Base-by-base conservation (phyloP, 1,140 invertebrate species). In the Helicoverpa zea region DNA sequence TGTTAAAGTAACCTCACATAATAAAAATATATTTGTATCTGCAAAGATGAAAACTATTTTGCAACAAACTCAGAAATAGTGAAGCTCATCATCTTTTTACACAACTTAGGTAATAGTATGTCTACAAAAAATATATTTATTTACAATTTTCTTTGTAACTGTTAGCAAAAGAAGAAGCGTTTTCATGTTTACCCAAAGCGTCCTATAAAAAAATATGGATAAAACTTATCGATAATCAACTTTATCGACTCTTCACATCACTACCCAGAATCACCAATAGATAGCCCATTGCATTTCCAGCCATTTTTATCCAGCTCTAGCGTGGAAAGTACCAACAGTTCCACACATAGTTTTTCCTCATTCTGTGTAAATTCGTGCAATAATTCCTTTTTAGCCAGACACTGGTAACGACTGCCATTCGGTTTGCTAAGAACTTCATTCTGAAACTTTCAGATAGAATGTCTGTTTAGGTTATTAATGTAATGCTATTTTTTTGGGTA, bases 361-460 rank as follows among this genome's bases (percentile, higher is more conserved):
- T 76, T 76, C 49, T 11, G 10, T 29, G 35, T 76, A 64, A 49
- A 76, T 52, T 76, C 74, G 12, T n/a, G 59, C 74, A 30, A 76
- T 76, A 49, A 76, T 64, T 76, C 74, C 58, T 64, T 64, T 76
- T 76, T 76, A 76, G 47, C 59, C 23, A 76, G 74, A 52, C 74
- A 13, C 12, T 18, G 7, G 18, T 63, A 76, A 76, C 74, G 74
- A 76, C 74, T 12, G 59, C 5, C 59, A 64, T 76, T 76, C 43
- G 30, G 18, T 64, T 52, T 0, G 3, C 51, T n/a, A 52, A 51
- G 30, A 52, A 70, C 11, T n/a, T 52, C n/a, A 58, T 73, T 73
- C 43, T 54, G 18, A 51, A 63, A 23, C 23, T 54, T 52, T 14
- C 16, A 47, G 43, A 66, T 49, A 66, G 43, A 66, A 66, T 66